These are phyloP conservation scores for Hephaestus fuliginosus DNA, from an alignment of 2,797 vertebrate genomes.

Conservation along the genomic window DNA sequence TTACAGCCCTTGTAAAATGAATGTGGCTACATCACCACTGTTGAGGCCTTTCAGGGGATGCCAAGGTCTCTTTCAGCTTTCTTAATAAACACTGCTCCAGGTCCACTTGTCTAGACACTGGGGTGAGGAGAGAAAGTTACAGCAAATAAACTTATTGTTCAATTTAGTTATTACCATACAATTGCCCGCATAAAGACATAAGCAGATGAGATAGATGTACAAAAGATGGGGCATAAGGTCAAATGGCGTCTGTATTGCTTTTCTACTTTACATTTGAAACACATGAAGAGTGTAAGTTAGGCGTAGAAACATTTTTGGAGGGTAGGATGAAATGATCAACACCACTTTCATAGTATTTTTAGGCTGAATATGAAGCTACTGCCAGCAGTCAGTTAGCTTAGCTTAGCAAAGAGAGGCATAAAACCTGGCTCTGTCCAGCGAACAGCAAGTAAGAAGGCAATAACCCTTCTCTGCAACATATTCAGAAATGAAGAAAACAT, in stretches of 20 bases:
- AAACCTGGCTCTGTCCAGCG: background rate
- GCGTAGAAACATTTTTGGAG: background rate
- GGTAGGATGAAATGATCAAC: background rate
- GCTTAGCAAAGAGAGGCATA: background rate
- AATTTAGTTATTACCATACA: conserved; percentile 48
- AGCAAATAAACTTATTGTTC: conserved; percentile 53
- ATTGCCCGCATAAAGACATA: conserved; percentile 24
- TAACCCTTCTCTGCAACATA: background rate
- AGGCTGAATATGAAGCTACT: background rate
- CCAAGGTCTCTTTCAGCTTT: conserved; percentile 63
- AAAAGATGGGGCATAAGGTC: conserved; percentile 5
- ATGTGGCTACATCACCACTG: conserved; percentile 53
- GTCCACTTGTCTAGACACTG: conserved; percentile 68
- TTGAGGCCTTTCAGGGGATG: conserved; percentile 50
- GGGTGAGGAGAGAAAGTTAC: conserved; percentile 48
- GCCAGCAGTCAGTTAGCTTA: background rate
- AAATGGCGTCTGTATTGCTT: background rate
- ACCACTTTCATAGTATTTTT: background rate
- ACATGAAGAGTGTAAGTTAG: background rate
- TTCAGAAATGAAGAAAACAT: conserved; percentile 8
- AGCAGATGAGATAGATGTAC: conserved; percentile 17
- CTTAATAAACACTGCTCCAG: conserved; percentile 54
- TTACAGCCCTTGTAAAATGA: conserved; percentile 71
- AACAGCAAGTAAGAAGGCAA: no score
- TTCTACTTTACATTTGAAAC: no score